phyloP scores from a whole-genome alignment of 1,140 invertebrate genomes.

The Rhizoglyphus robini region DNA sequence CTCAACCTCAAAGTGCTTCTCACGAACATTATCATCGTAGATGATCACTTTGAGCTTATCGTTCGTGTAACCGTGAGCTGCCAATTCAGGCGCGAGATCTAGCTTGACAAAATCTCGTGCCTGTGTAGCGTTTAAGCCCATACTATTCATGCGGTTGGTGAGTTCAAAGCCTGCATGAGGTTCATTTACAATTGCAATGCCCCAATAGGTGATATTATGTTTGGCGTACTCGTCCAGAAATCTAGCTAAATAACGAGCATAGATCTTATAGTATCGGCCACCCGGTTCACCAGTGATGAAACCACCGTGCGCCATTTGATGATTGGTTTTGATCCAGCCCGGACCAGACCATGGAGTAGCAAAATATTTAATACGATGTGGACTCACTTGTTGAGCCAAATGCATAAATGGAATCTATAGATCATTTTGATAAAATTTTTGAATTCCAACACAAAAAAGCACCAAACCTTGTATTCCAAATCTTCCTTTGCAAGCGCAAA shows the following conservation, averaged over 20 bases:
- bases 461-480: conserved; percentile 41
- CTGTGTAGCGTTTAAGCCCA: conserved; percentile 34
- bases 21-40: no score
- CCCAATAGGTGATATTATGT: conserved; percentile 44
- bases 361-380: conserved; percentile 42
- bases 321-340: conserved; percentile 80
- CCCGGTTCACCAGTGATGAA: conserved; percentile 41
- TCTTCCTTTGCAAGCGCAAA: conserved; percentile 54
- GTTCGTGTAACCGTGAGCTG: conserved; percentile 18
- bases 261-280: conserved; percentile 56
- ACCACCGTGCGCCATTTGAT: conserved; percentile 41
- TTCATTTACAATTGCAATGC: conserved; percentile 48
- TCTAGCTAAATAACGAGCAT: conserved; percentile 61
- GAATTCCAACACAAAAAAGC: neutral
- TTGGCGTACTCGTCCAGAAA: conserved; percentile 46
- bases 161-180: conserved; percentile 35
- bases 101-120: conserved; percentile 33
- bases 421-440: neutral
- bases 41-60: no score
- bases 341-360: conserved; percentile 70
- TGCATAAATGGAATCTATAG: conserved; percentile 51
- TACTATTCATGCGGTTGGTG: conserved; percentile 36
- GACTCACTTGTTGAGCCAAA: conserved; percentile 36
- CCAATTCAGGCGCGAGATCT: conserved; percentile 32
- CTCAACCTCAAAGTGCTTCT: no score